Evolutionary conservation across 2,113 vertebrate species (phyloP).

Genomic region (Mobula hypostoma): DNA sequence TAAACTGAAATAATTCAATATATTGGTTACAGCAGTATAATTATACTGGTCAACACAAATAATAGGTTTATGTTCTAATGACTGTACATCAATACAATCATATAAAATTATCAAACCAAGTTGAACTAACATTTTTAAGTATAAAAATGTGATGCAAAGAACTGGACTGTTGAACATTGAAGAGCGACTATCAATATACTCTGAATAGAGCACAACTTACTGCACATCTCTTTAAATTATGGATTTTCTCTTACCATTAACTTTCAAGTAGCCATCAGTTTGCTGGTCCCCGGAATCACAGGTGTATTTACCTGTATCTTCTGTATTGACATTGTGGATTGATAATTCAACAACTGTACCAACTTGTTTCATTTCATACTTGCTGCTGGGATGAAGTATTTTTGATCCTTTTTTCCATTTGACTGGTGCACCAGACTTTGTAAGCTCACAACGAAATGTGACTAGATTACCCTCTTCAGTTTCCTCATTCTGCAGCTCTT

Average conservation of each 20-base stretch:
- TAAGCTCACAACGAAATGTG: conserved; percentile 52
- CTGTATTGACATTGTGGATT: conserved; percentile 51
- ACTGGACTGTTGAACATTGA: background rate
- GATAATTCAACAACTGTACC: conserved; percentile 51
- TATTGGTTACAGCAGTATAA: background rate
- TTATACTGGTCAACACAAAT: background rate
- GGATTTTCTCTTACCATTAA: conserved; percentile 56
- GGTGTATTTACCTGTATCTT: conserved; percentile 59
- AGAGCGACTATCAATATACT: background rate
- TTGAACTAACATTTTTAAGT: background rate
- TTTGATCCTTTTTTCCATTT: conserved; percentile 53
- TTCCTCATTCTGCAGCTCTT: conserved; percentile 50
- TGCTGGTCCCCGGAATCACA: conserved; percentile 61
- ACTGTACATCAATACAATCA: background rate
- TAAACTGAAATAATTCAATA: too few species aligned
- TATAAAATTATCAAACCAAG: background rate
- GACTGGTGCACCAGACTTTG: conserved; percentile 53
- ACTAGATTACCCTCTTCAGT: conserved; percentile 47
- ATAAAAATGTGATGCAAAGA: background rate
- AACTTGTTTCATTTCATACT: conserved; percentile 58
- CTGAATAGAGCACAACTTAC: background rate
- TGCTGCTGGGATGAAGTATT: conserved; percentile 53
- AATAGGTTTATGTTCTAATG: background rate
- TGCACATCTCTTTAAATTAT: background rate
- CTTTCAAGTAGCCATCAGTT: conserved; percentile 56